Evolutionary conservation across 2,888 invertebrate genomes (phyloP), one percentile per base, ranked within the genome.

Genomic region (Tholera decimalis): DNA sequence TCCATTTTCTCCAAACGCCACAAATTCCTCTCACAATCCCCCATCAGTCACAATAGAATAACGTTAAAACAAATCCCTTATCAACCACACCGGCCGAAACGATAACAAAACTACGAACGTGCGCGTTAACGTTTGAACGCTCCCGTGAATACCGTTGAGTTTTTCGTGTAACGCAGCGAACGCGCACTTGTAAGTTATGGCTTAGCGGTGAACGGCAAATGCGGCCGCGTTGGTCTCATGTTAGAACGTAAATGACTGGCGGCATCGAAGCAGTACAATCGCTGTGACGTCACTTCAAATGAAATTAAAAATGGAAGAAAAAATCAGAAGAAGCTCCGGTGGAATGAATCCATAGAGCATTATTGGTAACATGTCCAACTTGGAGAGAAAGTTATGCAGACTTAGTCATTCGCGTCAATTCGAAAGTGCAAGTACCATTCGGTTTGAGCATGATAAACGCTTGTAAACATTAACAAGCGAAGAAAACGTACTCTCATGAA

Each of bases 361-460:
- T 87, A 89, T 90, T 81, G 87, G 83, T 84, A 85, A 85, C 84
- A 88, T 86, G 87, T 86, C 83, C 73, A 75, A 71, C 51, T 77
- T 78, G 73, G 75, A 79, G 90, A 89, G 93, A 93, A 93, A 93
- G 93, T 91, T 83, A 54, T 59, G 62, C 65, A 78, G 80, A 84
- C 77, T 84, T 85, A 87, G 88, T 89, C 89, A 89, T 82, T 80
- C 53, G 77, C 60, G 86, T 85, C 81, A 80, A 87, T 89, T 92
- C 87, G 94, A 94, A 94, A 94, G 94, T 91, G 91, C 83, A 92
- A 93, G 93, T 90, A 85, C 84, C 83, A 81, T 84, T 79, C 79
- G 72, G 53, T 54, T 63, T 58, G 64, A 73, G 55, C 62, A 72
- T 79, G 77, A 72, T 72, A 68, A 74, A 67, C 43, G 73, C 69